Conservation (phyloP, 2,797 vertebrate genomes). For the Petrocephalus schoutedeni region DNA sequence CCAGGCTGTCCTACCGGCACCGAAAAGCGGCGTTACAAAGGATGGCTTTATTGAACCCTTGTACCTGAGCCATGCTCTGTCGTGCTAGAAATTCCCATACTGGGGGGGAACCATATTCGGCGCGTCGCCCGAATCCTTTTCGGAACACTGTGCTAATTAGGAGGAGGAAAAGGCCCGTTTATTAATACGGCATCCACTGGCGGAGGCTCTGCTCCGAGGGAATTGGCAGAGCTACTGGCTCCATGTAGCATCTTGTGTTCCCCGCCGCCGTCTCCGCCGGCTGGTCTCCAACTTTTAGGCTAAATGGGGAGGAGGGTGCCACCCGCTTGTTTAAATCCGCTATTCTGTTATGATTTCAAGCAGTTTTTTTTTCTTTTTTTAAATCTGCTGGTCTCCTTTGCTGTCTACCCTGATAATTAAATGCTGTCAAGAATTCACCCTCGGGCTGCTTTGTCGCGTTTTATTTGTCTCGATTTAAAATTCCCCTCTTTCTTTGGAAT, state of each 20-base stretch:
- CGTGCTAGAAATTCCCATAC: not conserved
- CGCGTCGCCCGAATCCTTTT: not conserved
- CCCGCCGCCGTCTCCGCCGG: conserved; percentile 37
- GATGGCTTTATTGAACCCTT: not conserved
- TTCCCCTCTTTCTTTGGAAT: not conserved
- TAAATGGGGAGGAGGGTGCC: conserved; percentile 39
- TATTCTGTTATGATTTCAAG: conserved; percentile 21
- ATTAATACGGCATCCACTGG: conserved; percentile 36
- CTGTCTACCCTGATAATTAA: conserved; percentile 63
- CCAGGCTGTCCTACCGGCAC: not conserved
- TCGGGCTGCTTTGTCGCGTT: conserved; percentile 50
- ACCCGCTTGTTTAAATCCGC: not conserved
- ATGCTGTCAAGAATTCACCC: conserved; percentile 59
- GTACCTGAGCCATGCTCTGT: not conserved
- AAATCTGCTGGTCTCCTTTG: conserved; percentile 41
- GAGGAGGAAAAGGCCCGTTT: conserved; percentile 26
- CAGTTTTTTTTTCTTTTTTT: not conserved
- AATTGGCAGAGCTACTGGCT: conserved; percentile 35
- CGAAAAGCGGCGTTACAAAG: conserved; percentile 1
- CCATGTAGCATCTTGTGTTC: not conserved
- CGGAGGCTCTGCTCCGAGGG: conserved; percentile 26
- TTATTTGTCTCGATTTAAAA: conserved; percentile 50
- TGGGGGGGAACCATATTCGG: not conserved
- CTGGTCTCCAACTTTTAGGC: conserved; percentile 32
- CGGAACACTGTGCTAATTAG: conserved; percentile 38